Evolutionary conservation across 2,888 invertebrate genomes (phyloP), one percentile per base, ranked within the genome.

Genomic region (Helleia helle): DNA sequence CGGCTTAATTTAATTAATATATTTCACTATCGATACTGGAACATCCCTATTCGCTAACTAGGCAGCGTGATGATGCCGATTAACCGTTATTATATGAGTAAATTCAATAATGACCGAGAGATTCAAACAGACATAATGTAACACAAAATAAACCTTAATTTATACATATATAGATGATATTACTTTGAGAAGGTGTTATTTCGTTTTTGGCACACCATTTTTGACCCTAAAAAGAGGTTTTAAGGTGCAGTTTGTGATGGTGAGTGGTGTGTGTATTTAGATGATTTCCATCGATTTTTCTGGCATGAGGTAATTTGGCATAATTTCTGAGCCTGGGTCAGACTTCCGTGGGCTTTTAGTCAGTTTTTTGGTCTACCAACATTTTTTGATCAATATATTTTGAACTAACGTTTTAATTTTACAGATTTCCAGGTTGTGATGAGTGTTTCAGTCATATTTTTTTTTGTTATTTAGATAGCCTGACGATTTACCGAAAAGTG

Each of bases 61-160:
- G 79, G 66, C 74, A 74, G 74, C 72, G n/a, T n/a, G 79, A 80
- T 83, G 75, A 70, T 77, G 71, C 71, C 72, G 79, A 84, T 84
- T 83, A 84, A 83, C 70, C 76, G 77, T 79, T 83, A 84, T 83
- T 83, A 83, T 81, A 77, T 81, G 79, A 81, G 81, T 81, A 81
- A 84, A 84, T 84, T 84, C 83, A 84, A 83, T 84, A 84, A 83
- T 83, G 71, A 77, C 64, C 72, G 70, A 71, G 72, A 75, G 73
- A 69, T 81, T n/a, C n/a, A n/a, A n/a, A n/a, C n/a, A 55, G 13
- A 13, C 50, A 37, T 26, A 34, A 37, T n/a, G n/a, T n/a, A 47
- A 46, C 48, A 40, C 9, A 44, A 44, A 48, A 27, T 47, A 31
- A 46, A 67, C 65, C 53, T 52, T 71, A 66, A 42, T 0, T 1